Conservation (phyloP, 1,140 invertebrate species). For the Mizuhopecten yessoensis region DNA sequence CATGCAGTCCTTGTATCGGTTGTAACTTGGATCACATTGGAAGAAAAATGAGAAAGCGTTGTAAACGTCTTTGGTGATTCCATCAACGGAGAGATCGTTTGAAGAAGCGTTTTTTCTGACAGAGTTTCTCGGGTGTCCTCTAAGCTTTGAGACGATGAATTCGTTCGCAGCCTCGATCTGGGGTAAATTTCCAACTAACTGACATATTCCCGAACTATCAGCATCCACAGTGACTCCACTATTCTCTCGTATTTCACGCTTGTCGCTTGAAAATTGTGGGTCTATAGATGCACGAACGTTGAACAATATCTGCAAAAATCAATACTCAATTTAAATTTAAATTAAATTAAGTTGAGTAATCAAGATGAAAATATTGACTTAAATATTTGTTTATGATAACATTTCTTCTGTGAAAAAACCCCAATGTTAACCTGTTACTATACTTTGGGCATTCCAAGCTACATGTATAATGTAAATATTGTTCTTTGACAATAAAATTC, state of each 20-base stretch:
- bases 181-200: conserved; percentile 11
- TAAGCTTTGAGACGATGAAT: not conserved
- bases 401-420: too few relatives aligned
- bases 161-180: not conserved
- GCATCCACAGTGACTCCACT: not conserved
- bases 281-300: not conserved
- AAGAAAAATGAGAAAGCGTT: conserved; percentile 44
- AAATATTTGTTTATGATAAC: too few relatives aligned
- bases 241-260: not conserved
- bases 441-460: too few relatives aligned
- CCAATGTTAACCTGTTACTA: too few relatives aligned
- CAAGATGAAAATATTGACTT: too few relatives aligned
- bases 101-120: not conserved
- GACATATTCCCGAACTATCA: not conserved
- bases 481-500: too few relatives aligned
- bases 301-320: not conserved
- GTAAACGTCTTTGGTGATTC: conserved; percentile 40
- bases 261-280: not conserved
- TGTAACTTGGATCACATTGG: not conserved
- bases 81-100: not conserved
- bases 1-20: not conserved
- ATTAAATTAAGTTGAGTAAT: too few relatives aligned
- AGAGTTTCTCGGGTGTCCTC: not conserved
- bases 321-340: too few relatives aligned
- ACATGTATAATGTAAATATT: too few relatives aligned